These are phyloP conservation scores for Psix sp. DNA, from an alignment of 1,140 invertebrate genomes.

Conservation along the genomic window DNA sequence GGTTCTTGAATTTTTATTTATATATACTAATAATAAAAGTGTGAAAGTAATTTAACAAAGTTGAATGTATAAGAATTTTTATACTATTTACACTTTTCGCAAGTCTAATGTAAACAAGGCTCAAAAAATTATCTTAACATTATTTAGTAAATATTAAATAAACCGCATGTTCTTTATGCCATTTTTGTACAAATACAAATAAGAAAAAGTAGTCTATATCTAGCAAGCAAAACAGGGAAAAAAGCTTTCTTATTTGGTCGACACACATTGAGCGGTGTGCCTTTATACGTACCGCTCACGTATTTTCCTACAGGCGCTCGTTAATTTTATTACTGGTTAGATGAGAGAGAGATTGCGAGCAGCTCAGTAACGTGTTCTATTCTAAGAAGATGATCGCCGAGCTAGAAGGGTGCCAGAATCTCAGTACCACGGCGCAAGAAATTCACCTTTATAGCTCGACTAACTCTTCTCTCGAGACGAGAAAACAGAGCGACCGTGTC, in stretches of 20 bases:
- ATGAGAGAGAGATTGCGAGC: slow-evolving; percentile 60
- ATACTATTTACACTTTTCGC: too few species aligned
- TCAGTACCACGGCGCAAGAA: slow-evolving; percentile 52
- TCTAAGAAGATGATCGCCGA: slow-evolving; percentile 63
- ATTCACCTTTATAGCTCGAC: slow-evolving; percentile 61
- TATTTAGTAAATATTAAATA: too few species aligned
- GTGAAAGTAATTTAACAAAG: too few species aligned
- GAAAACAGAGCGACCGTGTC: slow-evolving; percentile 49
- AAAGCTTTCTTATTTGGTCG: slow-evolving; percentile 6
- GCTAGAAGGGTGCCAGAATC: slow-evolving; percentile 57
- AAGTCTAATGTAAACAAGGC: too few species aligned
- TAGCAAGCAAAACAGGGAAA: background rate
- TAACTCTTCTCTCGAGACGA: slow-evolving; percentile 52
- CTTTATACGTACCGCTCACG: slow-evolving; percentile 55
- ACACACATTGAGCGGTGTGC: slow-evolving; percentile 22
- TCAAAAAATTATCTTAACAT: too few species aligned
- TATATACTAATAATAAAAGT: too few species aligned
- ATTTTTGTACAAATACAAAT: too few species aligned
- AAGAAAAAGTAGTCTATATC: background rate
- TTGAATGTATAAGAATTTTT: too few species aligned
- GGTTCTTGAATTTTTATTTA: too few species aligned
- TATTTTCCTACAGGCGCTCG: slow-evolving; percentile 55
- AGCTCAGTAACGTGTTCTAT: slow-evolving; percentile 53
- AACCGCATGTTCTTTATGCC: too few species aligned
- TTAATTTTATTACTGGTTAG: slow-evolving; percentile 62